Base-by-base conservation (phyloP, 2,888 invertebrate species). In the Aphidoletes aphidimyza region DNA sequence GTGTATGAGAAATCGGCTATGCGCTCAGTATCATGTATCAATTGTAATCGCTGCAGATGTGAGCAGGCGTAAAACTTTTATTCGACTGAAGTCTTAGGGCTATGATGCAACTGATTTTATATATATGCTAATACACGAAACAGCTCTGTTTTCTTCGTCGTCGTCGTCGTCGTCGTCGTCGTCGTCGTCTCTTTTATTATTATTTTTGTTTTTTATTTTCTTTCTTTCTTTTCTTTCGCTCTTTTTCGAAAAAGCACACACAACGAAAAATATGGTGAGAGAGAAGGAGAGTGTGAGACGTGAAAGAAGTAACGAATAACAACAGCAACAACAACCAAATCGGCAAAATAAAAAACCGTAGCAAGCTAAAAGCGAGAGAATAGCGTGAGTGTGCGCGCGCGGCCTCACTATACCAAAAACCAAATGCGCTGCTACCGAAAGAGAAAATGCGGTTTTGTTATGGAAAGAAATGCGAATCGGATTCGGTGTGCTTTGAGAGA, bases 61-160 rank as follows among this genome's bases (percentile, higher is more conserved):
- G 84, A 59, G 85, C 86, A 85, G 85, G 85, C 86, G 85, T 85
- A 84, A 85, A 89, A 89, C 88, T 89, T 89, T 87, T 88, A 87
- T 87, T 87, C 88, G 88, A 90, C 90, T 90, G 89, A 90, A 90
- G 90, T 89, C 89, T 89, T 89, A 88, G 88, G 88, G 87, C 88
- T 89, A 88, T 90, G 90, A 90, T 90, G 90, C 90, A 90, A 90
- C 90, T 89, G 89, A 89, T 90, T 90, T 89, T 90, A 89, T 89
- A 90, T 89, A 84, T 69, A 69, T 69, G 69, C 69, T 69, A 69
- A 69, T 69, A 69, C 69, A 37, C 37, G 14, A 26, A n/a, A 78
- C 34, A 36, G n/a, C n/a, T n/a, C 36, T 78, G 78, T 78, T 78
- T 78, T 78, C 36, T 36, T 36, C 19, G 34, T 36, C 1, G 1